Conservation (phyloP, 2,113 vertebrate genomes). For the Peromyscus californicus region DNA sequence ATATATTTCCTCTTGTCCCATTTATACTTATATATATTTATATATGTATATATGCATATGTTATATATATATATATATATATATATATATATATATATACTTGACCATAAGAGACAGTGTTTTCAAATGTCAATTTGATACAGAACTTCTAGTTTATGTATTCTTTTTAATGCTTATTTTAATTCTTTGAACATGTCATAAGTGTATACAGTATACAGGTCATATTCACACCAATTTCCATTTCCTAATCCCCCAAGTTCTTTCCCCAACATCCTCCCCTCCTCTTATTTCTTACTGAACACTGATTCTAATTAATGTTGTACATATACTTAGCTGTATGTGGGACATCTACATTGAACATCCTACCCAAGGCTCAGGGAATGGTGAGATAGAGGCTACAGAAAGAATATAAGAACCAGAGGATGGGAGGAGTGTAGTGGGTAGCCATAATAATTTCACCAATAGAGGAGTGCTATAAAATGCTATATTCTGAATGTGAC, state of each 20-base stretch:
- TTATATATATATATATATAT: no score
- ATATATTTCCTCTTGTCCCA: background rate
- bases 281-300: background rate
- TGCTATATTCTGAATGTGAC: background rate
- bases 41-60: no score
- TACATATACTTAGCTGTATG: background rate
- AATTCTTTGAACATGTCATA: background rate
- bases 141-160: background rate
- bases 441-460: no score
- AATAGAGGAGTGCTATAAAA: background rate
- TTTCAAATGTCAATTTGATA: background rate
- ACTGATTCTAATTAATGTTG: background rate
- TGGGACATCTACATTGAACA: background rate
- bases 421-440: no score
- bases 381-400: background rate
- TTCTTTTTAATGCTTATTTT: background rate
- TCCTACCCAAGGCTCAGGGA: background rate
- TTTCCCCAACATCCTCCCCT: background rate
- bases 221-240: background rate
- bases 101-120: background rate
- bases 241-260: no score
- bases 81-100: background rate
- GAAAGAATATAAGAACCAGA: background rate
- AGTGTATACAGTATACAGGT: background rate
- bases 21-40: no score